Conservation (phyloP, 2,888 invertebrate species). For the Trimorus sp. region DNA sequence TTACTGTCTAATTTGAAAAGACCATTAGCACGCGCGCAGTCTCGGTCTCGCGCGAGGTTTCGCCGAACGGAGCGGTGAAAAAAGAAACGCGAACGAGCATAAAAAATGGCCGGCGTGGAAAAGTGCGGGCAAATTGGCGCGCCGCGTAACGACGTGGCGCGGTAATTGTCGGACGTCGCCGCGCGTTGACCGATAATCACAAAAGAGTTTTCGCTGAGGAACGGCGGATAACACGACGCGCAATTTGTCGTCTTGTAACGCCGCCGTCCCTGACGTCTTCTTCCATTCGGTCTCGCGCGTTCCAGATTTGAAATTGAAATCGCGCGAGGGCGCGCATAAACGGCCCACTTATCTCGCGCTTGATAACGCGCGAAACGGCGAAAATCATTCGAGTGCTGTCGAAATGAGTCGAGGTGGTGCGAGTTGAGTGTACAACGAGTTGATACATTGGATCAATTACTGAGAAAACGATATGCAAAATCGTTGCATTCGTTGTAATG, state of each 20-base stretch:
- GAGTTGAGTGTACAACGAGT: too few species aligned
- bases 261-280: not conserved
- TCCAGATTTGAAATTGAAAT: constrained; percentile 10
- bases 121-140: constrained; percentile 15
- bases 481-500: too few species aligned
- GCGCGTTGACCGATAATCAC: constrained; percentile 35
- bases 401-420: too few species aligned
- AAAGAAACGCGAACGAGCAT: too few species aligned
- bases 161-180: constrained; percentile 32
- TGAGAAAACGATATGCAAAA: too few species aligned
- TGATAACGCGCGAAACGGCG: too few species aligned
- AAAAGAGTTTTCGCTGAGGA: constrained; percentile 36
- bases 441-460: too few species aligned
- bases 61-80: too few species aligned
- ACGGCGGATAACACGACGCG: constrained; percentile 28
- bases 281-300: constrained; percentile 8
- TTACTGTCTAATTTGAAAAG: not conserved
- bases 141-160: constrained; percentile 18
- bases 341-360: not conserved
- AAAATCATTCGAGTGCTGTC: not conserved
- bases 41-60: not conserved
- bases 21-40: not conserved
- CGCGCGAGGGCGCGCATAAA: constrained; percentile 1
- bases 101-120: constrained; percentile 12
- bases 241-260: constrained; percentile 35